These are phyloP conservation scores for Penaeus indicus DNA, from an alignment of 1,140 invertebrate genomes.

Conservation along the genomic window DNA sequence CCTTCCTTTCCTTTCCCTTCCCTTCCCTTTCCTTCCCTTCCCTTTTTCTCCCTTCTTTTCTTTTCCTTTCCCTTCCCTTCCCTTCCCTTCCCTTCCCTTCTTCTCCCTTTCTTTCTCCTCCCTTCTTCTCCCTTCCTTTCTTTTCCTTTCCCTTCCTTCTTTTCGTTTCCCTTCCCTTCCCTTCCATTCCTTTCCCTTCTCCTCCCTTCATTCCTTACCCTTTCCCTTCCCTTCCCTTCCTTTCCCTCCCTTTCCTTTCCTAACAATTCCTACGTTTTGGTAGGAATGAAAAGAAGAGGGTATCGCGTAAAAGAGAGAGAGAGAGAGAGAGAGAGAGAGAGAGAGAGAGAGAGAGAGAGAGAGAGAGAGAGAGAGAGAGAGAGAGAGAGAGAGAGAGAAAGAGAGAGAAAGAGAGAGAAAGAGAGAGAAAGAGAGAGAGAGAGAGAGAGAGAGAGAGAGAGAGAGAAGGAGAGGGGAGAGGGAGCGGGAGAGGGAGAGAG, in stretches of 20 bases:
- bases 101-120: too few species aligned
- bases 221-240: neutral
- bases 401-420: neutral
- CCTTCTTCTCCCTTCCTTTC: too few species aligned
- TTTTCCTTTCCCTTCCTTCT: too few species aligned
- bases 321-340: neutral
- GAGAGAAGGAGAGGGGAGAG: neutral
- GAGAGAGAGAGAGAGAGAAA: neutral
- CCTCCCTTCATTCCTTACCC: neutral
- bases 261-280: neutral
- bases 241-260: neutral
- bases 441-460: conserved; percentile 25
- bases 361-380: neutral
- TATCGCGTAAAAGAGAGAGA: too few species aligned
- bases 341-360: neutral
- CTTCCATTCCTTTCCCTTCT: neutral
- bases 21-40: too few species aligned
- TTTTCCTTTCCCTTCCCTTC: neutral
- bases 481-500: fast-evolving
- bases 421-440: conserved; percentile 28
- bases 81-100: neutral
- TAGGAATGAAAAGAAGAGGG: neutral
- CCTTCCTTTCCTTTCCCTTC: too few species aligned
- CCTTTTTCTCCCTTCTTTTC: neutral
- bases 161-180: neutral